Conservation (phyloP, 2,797 vertebrate species). For the Sciurus vulgaris region DNA sequence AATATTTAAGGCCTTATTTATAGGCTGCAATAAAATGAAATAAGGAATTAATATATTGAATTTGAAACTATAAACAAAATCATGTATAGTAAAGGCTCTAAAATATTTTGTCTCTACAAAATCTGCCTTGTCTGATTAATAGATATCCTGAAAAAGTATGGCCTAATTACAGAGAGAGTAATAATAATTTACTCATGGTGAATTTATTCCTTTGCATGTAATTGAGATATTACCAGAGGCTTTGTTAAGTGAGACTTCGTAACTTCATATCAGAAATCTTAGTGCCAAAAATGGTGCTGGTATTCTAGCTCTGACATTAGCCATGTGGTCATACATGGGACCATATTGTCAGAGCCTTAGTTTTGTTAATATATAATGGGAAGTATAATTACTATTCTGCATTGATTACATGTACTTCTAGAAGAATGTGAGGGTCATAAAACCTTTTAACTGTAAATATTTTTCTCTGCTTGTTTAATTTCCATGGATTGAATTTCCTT, state of each 20-base stretch:
- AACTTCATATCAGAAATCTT: not conserved
- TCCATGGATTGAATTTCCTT: not conserved
- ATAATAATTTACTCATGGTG: not conserved
- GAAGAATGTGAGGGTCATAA: not conserved
- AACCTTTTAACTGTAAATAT: not conserved
- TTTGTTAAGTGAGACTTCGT: not conserved
- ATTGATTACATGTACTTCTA: not conserved
- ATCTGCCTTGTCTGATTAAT: conserved; percentile 63
- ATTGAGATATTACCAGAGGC: not conserved
- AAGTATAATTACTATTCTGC: not conserved
- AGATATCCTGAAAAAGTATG: conserved; percentile 26
- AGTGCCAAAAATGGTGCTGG: not conserved
- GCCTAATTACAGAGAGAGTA: conserved; percentile 52
- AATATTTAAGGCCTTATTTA: conserved; percentile 78
- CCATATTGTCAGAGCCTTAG: not conserved
- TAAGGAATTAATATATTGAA: conserved; percentile 72
- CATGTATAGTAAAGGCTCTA: conserved; percentile 43
- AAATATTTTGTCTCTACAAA: conserved; percentile 62
- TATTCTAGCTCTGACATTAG: not conserved
- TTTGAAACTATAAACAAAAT: conserved; percentile 66
- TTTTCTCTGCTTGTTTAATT: not conserved
- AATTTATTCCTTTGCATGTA: conserved; percentile 29
- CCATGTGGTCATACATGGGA: accelerated
- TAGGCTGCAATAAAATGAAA: conserved; percentile 67
- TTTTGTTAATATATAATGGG: not conserved